Percentiles rank a stretch among this genome's conserved stretches.
Conservation (phyloP, 1,140 invertebrate genomes). For the Calosoma granatense region DNA sequence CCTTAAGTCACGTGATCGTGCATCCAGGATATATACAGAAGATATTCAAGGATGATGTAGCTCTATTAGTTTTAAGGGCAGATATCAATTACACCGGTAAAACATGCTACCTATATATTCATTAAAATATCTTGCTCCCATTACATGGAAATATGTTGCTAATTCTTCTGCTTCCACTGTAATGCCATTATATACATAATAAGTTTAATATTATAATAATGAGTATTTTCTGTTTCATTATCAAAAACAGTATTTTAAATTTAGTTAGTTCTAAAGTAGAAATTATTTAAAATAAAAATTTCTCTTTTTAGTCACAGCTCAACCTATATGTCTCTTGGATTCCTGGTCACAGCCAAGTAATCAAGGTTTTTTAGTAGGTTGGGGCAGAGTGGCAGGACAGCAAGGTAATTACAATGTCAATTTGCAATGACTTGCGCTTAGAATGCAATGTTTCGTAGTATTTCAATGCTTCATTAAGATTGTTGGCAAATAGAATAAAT, state of each 20-base stretch:
- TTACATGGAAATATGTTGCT: not conserved
- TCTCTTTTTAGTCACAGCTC: conserved; percentile 36
- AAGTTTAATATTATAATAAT: not conserved
- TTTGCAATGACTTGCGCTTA: not conserved
- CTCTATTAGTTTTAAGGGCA: conserved; percentile 49
- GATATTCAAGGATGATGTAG: conserved; percentile 57
- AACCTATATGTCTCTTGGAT: conserved; percentile 42
- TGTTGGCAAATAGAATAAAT: conserved; percentile 15
- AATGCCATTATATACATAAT: not conserved
- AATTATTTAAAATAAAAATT: conserved; percentile 13
- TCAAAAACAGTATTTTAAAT: conserved; percentile 6
- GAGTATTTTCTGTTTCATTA: not conserved
- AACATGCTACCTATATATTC: conserved; percentile 14
- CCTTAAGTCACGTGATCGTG: conserved; percentile 52
- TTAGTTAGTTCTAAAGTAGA: not conserved
- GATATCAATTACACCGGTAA: conserved; percentile 57
- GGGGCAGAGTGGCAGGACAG: conserved; percentile 33
- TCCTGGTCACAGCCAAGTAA: conserved; percentile 36
- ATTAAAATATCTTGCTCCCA: not conserved
- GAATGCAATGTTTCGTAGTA: not conserved
- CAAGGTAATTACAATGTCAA: conserved; percentile 21
- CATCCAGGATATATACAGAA: conserved; percentile 57
- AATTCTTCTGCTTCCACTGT: not conserved
- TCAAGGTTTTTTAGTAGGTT: conserved; percentile 34
- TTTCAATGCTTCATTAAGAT: not conserved